Base-by-base conservation (phyloP, 2,797 vertebrate species). In the Intellagama lesueurii region DNA sequence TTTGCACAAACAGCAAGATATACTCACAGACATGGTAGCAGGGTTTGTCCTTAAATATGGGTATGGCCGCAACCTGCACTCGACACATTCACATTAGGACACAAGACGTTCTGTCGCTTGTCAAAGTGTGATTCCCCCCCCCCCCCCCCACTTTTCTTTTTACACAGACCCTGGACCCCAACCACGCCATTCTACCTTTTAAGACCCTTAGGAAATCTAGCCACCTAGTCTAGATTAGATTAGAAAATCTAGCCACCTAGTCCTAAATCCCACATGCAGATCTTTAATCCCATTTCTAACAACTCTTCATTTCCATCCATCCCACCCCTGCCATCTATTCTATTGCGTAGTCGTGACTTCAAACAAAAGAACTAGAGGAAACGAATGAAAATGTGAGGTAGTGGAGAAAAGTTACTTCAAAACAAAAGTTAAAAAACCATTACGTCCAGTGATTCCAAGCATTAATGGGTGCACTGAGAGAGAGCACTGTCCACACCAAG, bases 401-500 rank as follows among this genome's bases (percentile, higher is more conserved):
- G 52, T 2, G 14, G 19, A 79, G 52, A 52, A 52, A 47, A 56
- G 52, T 17, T 14, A 3, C 52, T 9, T 56, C 52, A 14, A 14
- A 56, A 56, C 52, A 56, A 14, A 1, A 12, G 52, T 56, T 56
- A 12, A 56, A 56, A 12, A 56, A 56, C 9, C 9, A 14, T 1
- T 14, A 56, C 9, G 52, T 81, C 28, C 24, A 22, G 56, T 26
- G 30, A 4, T 26, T 69, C 6, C 24, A 70, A 66, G 56, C 8
- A 85, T 44, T 0, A 22, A 78, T 7, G 32, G 3, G 52, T 2
- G 2, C 32, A 17, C 35, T 22, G n/a, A 28, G 77, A 83, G 40
- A 83, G 30, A 90, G 84, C 60, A 87, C 47, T 9, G 49, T 75
- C 76, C 85, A 89, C 77, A 32, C 85, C 78, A 78, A 87, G 85